Evolutionary conservation across 2,113 vertebrate genomes (phyloP).

Genomic region (Xyrauchen texanus): DNA sequence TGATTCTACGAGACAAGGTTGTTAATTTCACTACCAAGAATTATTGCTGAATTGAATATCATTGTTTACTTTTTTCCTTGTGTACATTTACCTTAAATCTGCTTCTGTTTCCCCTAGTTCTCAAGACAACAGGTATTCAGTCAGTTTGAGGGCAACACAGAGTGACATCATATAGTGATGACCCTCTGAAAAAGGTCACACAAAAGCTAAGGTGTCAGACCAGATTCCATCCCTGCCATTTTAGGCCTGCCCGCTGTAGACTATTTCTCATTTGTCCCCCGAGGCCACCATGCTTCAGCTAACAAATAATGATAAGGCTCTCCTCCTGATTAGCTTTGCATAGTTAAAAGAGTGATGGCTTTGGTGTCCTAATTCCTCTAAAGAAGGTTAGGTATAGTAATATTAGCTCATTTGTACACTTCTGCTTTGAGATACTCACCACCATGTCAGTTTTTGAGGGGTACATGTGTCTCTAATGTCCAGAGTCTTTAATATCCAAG

Average conservation of each 20-base stretch:
- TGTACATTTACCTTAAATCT: not conserved
- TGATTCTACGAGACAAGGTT: too few relatives aligned
- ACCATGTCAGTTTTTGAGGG: not conserved
- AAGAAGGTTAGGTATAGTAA: not conserved
- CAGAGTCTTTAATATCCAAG: conserved; percentile 34
- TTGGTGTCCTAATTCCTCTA: not conserved
- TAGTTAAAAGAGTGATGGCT: conserved; percentile 3
- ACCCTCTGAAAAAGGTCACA: conserved; percentile 40
- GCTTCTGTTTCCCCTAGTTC: not conserved
- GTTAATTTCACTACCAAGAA: too few relatives aligned
- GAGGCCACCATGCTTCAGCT: conserved; percentile 33
- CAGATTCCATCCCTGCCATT: conserved; percentile 35
- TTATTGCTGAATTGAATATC: too few relatives aligned
- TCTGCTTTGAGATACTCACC: not conserved
- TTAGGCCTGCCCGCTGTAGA: conserved; percentile 29
- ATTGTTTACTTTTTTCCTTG: too few relatives aligned
- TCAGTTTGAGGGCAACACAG: conserved; percentile 25
- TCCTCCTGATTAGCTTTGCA: conserved; percentile 29
- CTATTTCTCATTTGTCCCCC: conserved; percentile 28
- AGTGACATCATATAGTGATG: conserved; percentile 7
- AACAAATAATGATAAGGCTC: conserved; percentile 36
- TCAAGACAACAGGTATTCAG: not conserved
- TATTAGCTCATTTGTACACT: not conserved
- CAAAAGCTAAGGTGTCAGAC: conserved; percentile 38
- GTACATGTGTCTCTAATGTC: not conserved